Base-by-base conservation (phyloP, 1,140 invertebrate genomes). In the Nephila pilipes region DNA sequence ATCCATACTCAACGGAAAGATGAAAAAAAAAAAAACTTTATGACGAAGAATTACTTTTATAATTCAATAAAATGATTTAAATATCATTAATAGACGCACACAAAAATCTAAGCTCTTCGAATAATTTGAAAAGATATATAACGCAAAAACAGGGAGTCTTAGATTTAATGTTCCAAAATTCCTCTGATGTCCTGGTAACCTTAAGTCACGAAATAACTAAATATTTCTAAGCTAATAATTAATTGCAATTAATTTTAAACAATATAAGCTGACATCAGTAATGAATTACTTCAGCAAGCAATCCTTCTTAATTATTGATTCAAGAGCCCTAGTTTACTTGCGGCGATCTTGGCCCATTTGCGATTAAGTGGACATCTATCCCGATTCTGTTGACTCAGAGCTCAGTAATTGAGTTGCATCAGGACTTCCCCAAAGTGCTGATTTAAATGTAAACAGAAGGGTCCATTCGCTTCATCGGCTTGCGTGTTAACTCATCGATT, bases 401-500 rank as follows among this genome's bases (percentile, higher is more conserved):
- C 69, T 75, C 69, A 32, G 69, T 75, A 75, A 75, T 75, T 75
- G 69, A 75, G 69, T 36, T 75, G 32, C 69, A 75, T 32, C 22
- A 25, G 25, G 22, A 25, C 25, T 65, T 65, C 69, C 69, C 20
- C 29, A 75, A 75, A 75, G 29, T 75, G 69, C 69, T 75, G 69
- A 75, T 75, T 75, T 75, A 75, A 75, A 75, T 75, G 69, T 75
- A 75, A 75, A 75, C 69, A 75, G 69, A 75, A 75, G 69, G 32
- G 14, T 29, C 29, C 63, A n/a, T 65, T 75, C 20, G 69, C 69
- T 36, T 75, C 32, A 32, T 29, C 69, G 12, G 69, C 69, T 75
- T 1, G 69, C 69, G 69, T 32, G 69, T 12, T 32, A 32, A 32
- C 18, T 16, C 69, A 75, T 75, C 69, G 69, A 75, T 75, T 75